A percentile compares a stretch with the other conserved stretches of the same genome.
These are phyloP conservation scores for Leptatherina wallacei DNA, from an alignment of 2,797 vertebrate species.

Conservation along the genomic window DNA sequence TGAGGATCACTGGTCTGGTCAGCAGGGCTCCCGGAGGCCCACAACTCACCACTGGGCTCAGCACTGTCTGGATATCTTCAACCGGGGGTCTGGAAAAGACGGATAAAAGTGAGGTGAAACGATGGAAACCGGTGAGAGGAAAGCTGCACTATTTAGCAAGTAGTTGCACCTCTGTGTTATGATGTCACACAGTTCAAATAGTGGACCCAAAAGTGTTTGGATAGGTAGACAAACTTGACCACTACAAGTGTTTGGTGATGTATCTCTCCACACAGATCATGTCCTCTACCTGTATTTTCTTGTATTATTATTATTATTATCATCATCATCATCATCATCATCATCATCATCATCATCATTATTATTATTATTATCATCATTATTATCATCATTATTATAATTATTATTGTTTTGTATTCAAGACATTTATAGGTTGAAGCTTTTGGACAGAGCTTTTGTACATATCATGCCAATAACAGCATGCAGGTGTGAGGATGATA, in stretches of 20 bases:
- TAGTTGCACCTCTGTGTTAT: constrained; percentile 19
- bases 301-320: neutral
- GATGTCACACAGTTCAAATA: constrained; percentile 16
- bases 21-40: constrained; percentile 91
- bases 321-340: too few species aligned
- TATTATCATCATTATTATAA: too few species aligned
- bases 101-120: constrained; percentile 48
- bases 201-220: neutral
- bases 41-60: constrained; percentile 95
- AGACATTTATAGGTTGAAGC: neutral
- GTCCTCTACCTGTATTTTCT: neutral
- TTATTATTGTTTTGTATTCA: neutral
- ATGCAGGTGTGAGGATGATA: neutral
- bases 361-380: too few species aligned
- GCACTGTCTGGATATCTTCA: constrained; percentile 90
- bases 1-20: constrained; percentile 91
- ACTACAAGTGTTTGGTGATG: neutral
- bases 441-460: neutral
- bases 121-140: constrained; percentile 7
- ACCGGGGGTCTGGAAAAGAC: constrained; percentile 85
- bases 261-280: neutral
- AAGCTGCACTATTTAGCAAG: constrained; percentile 2
- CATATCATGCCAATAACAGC: neutral
- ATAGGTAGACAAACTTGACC: neutral
- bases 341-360: too few species aligned